Evolutionary conservation across 2,113 vertebrate genomes (phyloP).

Genomic region (Ammodramus savannarum): DNA sequence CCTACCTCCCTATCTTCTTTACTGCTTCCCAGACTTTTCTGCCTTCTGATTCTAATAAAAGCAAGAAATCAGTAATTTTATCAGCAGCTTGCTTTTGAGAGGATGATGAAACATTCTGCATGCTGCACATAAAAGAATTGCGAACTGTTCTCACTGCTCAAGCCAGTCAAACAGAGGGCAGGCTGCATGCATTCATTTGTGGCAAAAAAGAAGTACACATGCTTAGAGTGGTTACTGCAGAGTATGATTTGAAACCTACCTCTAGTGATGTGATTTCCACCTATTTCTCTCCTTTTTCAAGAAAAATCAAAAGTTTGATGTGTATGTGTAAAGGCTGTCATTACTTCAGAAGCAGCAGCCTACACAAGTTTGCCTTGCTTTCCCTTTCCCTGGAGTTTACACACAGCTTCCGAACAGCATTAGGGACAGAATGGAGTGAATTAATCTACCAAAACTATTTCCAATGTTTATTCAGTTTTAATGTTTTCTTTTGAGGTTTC

Average conservation of each 20-base stretch:
- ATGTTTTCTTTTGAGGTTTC: slow-evolving; percentile 20
- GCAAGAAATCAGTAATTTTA: background rate
- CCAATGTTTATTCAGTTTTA: background rate
- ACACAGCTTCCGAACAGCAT: background rate
- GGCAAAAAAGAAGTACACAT: background rate
- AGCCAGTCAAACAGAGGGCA: background rate
- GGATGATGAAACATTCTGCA: background rate
- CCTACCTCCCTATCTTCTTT: background rate
- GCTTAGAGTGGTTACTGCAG: background rate
- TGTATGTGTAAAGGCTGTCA: rapidly evolving
- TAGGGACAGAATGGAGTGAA: background rate
- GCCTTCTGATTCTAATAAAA: background rate
- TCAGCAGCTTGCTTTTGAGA: background rate
- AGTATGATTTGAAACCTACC: background rate
- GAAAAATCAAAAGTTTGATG: background rate
- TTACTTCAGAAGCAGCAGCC: background rate
- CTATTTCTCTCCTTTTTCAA: background rate
- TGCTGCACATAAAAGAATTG: background rate
- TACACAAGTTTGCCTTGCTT: background rate
- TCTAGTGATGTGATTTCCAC: background rate
- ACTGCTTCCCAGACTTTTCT: background rate
- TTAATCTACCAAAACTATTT: background rate
- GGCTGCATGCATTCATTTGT: background rate
- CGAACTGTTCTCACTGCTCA: background rate
- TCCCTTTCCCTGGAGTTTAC: background rate